Base-by-base conservation (phyloP, 2,888 invertebrate species). In the Hirtodrosophila confusa region DNA sequence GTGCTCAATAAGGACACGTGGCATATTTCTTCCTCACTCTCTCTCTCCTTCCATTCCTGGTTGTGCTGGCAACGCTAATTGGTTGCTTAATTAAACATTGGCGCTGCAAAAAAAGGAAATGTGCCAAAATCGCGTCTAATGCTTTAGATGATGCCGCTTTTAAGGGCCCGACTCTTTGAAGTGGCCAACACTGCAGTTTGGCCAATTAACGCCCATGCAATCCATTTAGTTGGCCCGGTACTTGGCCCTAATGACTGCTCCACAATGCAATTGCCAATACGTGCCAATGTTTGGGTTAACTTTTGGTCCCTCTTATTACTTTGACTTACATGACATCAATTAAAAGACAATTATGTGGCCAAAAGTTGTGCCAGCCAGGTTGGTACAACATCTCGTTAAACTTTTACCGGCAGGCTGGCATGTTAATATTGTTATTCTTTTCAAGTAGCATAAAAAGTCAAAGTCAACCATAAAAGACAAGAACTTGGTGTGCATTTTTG, bases 291-390 rank as follows among this genome's bases (percentile, higher is more conserved):
- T 45, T 10, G 3, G 40, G 47, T 44, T 45, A 56, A 56, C 23
- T 11, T 40, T 37, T 9, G 29, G n/a, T 23, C 17, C 17, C 33
- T 33, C 36, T 55, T 50, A 65, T 36, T 65, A 70, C 58, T 49
- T 66, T 56, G 55, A 56, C 56, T 61, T 60, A 35, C 47, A 55
- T 54, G 58, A 44, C 10, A 31, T 54, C 67, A 80, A 80, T 80
- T 83, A 83, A 80, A 75, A 75, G 64, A 67, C 80, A 80, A 83
- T 82, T 86, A 77, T 78, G 86, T 64, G 74, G 64, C 54, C 51
- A 55, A 78, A 80, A 82, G 53, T 75, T 78, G 45, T 37, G 35
- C 45, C 41, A 6, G 29, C n/a, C 35, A 68, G 68, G 40, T 55
- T 68, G 12, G 10, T 39, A 12, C 8, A 43, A 35, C 12, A 23